Conservation (phyloP, 2,888 invertebrate genomes). For the Parelbella ahira region DNA sequence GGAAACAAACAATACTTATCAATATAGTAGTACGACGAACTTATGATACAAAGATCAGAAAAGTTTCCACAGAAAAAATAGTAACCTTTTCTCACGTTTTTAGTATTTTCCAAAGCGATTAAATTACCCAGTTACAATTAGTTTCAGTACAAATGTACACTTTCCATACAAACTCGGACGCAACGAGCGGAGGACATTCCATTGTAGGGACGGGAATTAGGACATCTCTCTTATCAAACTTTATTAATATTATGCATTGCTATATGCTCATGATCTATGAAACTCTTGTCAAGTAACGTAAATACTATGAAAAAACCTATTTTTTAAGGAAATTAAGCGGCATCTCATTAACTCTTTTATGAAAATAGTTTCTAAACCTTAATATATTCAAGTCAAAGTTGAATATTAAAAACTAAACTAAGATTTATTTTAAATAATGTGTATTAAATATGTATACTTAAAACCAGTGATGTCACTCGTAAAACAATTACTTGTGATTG, state of each 20-base stretch:
- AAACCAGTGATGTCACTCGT: slow-evolving; percentile 23
- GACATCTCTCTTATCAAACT: slow-evolving; percentile 54
- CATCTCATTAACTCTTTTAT: slow-evolving; percentile 55
- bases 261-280: slow-evolving; percentile 40
- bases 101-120: not conserved
- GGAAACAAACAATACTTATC: no score
- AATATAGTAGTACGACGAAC: no score
- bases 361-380: slow-evolving; percentile 50
- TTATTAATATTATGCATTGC: slow-evolving; percentile 36
- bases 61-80: no score
- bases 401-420: slow-evolving; percentile 73
- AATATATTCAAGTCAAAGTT: slow-evolving; percentile 77
- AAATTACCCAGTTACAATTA: not conserved
- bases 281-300: slow-evolving; percentile 38
- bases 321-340: slow-evolving; percentile 55
- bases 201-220: slow-evolving; percentile 53
- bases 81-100: no score
- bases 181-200: slow-evolving; percentile 39
- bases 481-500: slow-evolving; percentile 15
- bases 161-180: slow-evolving; percentile 52
- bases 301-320: slow-evolving; percentile 50
- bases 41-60: no score
- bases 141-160: slow-evolving; percentile 69
- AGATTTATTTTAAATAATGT: slow-evolving; percentile 49
- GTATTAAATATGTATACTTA: slow-evolving; percentile 15